Conservation (phyloP, 2,888 invertebrate species). For the Folsomia manolachei region DNA sequence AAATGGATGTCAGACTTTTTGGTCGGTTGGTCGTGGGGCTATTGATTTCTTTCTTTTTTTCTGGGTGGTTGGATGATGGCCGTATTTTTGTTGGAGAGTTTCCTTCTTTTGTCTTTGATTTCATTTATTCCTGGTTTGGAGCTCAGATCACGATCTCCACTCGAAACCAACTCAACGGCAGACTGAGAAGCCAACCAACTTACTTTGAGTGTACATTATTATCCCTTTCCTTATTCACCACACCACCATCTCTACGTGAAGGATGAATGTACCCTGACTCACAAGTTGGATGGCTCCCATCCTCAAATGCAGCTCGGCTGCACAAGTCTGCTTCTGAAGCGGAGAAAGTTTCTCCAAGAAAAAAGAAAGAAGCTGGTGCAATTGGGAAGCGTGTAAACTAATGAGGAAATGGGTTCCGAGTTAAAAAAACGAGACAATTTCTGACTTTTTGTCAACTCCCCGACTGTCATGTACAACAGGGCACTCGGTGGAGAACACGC, state of each 20-base stretch:
- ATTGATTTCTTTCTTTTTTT: not conserved
- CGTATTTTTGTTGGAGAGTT: not conserved
- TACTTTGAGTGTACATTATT: not conserved
- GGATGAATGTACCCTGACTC: not conserved
- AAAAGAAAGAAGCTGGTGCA: not conserved
- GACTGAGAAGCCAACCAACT: not conserved
- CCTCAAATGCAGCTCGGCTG: too few relatives aligned
- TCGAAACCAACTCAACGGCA: not conserved
- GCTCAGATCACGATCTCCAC: constrained; percentile 11
- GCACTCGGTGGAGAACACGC: not conserved
- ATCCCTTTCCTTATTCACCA: not conserved
- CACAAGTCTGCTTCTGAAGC: too few relatives aligned
- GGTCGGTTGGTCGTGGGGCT: not conserved
- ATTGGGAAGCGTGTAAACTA: constrained; percentile 7
- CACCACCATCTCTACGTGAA: not conserved
- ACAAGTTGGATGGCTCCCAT: too few relatives aligned
- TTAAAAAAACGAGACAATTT: not conserved
- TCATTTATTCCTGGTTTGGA: not conserved
- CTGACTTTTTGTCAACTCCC: not conserved
- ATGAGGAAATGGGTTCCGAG: not conserved
- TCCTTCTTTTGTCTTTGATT: not conserved
- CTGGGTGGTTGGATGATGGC: not conserved
- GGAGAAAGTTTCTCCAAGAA: not conserved
- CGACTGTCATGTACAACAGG: not conserved
- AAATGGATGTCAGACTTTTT: not conserved